Conservation (phyloP, 1,140 invertebrate species). For the Pristionchus pacificus region DNA sequence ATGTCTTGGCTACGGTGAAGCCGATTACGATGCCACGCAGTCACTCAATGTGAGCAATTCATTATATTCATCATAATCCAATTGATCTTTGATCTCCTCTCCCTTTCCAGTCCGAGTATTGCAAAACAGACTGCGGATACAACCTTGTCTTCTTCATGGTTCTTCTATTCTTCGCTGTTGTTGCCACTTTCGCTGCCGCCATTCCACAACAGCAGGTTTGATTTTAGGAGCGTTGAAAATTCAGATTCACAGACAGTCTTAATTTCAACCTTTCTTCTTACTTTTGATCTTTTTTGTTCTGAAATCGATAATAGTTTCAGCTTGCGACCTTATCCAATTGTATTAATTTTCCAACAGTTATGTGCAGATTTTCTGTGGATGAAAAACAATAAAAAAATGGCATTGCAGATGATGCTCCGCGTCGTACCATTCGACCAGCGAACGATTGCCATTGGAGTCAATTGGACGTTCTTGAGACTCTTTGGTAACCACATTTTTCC, state of each 20-base stretch:
- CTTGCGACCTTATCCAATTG: no score
- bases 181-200: constrained; percentile 55
- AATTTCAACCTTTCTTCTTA: no score
- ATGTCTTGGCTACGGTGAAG: constrained; percentile 32
- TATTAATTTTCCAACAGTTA: no score
- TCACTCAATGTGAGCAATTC: constrained; percentile 11
- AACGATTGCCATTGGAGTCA: constrained; percentile 53
- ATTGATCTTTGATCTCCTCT: constrained; percentile 33
- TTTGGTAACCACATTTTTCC: constrained; percentile 31
- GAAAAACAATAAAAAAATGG: no score
- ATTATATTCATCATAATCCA: constrained; percentile 3
- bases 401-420: constrained; percentile 54
- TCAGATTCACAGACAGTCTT: background rate
- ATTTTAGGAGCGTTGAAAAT: constrained; percentile 1
- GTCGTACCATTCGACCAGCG: constrained; percentile 56
- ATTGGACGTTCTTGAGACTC: constrained; percentile 55
- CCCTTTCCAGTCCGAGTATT: constrained; percentile 24
- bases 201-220: constrained; percentile 54
- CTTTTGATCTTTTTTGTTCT: no score
- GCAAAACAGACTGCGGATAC: constrained; percentile 49
- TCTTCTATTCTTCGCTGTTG: constrained; percentile 54
- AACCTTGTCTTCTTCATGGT: constrained; percentile 49
- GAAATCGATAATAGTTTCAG: no score
- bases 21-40: constrained; percentile 8
- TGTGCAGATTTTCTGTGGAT: no score